Percentiles rank a stretch among this genome's conserved stretches.
Evolutionary conservation across 2,888 invertebrate genomes (phyloP).

Genomic region (Aquatica leii): DNA sequence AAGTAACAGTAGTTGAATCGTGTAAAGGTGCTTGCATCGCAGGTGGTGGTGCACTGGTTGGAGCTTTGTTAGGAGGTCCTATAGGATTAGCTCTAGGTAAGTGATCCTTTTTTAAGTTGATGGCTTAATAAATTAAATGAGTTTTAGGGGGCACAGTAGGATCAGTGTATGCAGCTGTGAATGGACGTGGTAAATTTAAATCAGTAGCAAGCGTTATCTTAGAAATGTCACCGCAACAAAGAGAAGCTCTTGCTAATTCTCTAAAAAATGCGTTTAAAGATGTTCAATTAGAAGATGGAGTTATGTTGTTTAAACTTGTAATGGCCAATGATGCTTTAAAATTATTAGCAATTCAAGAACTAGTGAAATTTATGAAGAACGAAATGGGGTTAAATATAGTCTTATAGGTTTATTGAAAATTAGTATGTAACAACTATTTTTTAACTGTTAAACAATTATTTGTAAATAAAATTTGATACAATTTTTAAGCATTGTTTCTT

Average conservation of each 20-base stretch:
- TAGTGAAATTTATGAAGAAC: constrained; percentile 46
- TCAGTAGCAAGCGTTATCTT: constrained; percentile 52
- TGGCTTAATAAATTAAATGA: constrained; percentile 9
- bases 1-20: constrained; percentile 53
- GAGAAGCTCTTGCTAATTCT: constrained; percentile 43
- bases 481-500: no score
- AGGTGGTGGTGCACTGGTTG: constrained; percentile 53
- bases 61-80: constrained; percentile 56
- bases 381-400: constrained; percentile 42
- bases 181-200: constrained; percentile 51
- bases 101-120: constrained; percentile 13
- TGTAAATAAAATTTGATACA: no score
- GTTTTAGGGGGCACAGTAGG: constrained; percentile 53
- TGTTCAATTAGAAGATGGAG: constrained; percentile 47
- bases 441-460: no score
- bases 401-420: constrained; percentile 2
- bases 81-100: constrained; percentile 57
- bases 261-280: constrained; percentile 42
- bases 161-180: constrained; percentile 48
- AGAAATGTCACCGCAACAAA: constrained; percentile 51
- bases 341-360: constrained; percentile 39
- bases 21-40: constrained; percentile 54
- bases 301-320: constrained; percentile 44
- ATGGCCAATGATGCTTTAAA: constrained; percentile 44
- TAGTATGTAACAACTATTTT: no score